These are phyloP conservation scores for Percopsis omiscomaycus DNA, from an alignment of 2,797 vertebrate genomes.

Conservation along the genomic window DNA sequence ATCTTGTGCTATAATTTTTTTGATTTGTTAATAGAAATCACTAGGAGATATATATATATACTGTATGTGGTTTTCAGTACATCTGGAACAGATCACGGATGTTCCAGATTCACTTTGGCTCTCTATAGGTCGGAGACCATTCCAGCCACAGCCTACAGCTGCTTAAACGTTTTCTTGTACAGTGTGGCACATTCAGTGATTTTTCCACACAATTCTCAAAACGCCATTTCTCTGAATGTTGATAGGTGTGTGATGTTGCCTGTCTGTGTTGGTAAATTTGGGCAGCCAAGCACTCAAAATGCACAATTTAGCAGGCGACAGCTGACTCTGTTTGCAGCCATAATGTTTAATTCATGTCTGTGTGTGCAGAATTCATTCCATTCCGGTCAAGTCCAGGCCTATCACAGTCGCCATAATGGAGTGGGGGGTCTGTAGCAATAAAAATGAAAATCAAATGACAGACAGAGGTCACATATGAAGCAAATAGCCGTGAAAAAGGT, in stretches of 20 bases:
- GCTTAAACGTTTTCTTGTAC: not conserved
- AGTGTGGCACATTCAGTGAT: conserved; percentile 1
- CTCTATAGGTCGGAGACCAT: not conserved
- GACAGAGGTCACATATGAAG: conserved; percentile 44
- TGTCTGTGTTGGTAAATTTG: conserved; percentile 22
- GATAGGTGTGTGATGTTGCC: conserved; percentile 6
- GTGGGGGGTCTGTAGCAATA: conserved; percentile 55
- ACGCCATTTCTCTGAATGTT: conserved; percentile 25
- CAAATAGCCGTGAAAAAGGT: conserved; percentile 51
- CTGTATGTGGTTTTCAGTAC: no score
- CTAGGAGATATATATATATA: no score
- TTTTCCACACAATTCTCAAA: conserved; percentile 37
- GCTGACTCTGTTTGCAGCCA: conserved; percentile 31
- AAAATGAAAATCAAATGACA: conserved; percentile 70
- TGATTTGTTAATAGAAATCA: not conserved
- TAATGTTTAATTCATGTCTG: conserved; percentile 65
- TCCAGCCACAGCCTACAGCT: not conserved
- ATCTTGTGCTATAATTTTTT: no score
- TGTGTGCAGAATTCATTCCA: conserved; percentile 47
- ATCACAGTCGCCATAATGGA: conserved; percentile 46
- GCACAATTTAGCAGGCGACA: conserved; percentile 29
- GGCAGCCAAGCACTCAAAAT: conserved; percentile 33
- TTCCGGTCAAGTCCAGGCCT: conserved; percentile 52
- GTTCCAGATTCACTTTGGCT: not conserved
- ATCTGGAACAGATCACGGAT: no score